Conservation (phyloP, 2,113 vertebrate species). For the Passer domesticus region DNA sequence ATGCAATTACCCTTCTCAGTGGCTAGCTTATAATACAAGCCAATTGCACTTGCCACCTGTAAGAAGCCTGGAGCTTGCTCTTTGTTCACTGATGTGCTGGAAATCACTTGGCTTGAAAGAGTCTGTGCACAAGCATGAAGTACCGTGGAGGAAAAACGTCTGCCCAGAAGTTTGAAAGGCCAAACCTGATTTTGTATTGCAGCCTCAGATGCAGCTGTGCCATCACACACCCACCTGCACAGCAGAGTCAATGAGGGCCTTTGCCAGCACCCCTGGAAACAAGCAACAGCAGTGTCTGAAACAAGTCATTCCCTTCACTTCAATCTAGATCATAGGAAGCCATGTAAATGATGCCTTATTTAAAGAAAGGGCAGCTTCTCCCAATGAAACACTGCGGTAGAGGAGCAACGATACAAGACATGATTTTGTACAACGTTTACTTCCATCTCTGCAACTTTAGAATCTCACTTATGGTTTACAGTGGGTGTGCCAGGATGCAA, state of each 20-base stretch:
- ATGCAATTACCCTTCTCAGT: slow-evolving; percentile 40
- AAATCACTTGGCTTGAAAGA: background rate
- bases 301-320: background rate
- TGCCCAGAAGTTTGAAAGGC: background rate
- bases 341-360: slow-evolving; percentile 50
- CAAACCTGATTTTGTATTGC: background rate
- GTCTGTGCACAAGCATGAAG: background rate
- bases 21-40: slow-evolving; percentile 7
- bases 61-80: background rate
- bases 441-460: background rate
- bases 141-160: background rate
- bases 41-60: slow-evolving; percentile 21
- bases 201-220: background rate
- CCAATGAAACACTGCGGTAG: accelerated
- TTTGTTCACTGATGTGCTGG: background rate
- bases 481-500: background rate
- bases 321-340: background rate
- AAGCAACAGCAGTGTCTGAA: background rate
- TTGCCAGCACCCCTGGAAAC: background rate
- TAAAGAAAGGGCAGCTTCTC: slow-evolving; percentile 32
- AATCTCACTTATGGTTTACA: background rate
- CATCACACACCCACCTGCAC: background rate
- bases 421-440: background rate
- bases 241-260: accelerated
- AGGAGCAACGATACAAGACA: background rate